A percentile compares a stretch with the other conserved stretches of the same genome.
phyloP scores from a whole-genome alignment of 30 jellyfish, hydroid and myxozoan species.

The Cassiopea xamachana region DNA sequence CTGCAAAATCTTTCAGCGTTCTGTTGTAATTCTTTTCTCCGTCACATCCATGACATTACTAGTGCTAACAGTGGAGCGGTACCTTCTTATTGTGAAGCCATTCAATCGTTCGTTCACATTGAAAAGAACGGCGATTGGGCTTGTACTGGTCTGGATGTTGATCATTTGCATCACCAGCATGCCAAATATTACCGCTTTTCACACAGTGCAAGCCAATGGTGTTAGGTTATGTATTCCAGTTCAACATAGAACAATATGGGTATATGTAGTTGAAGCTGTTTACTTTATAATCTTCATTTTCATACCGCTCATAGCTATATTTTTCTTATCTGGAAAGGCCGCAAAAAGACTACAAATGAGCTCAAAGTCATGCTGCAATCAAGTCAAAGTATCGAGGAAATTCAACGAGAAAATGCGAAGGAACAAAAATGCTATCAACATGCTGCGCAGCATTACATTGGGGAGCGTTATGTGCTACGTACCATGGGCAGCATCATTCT shows the following conservation, averaged over 20 bases:
- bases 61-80: conserved; percentile 59
- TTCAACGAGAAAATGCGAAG: conserved; percentile 65
- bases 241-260: not conserved
- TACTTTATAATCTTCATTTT: conserved; percentile 11
- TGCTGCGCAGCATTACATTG: conserved; percentile 46
- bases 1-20: conserved; percentile 20
- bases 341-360: conserved; percentile 6
- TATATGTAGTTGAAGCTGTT: not conserved
- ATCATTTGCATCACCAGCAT: not conserved
- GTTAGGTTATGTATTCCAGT: conserved; percentile 1
- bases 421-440: conserved; percentile 59
- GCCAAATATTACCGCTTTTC: conserved; percentile 13
- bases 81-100: conserved; percentile 51
- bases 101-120: conserved; percentile 45
- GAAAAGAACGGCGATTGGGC: not conserved
- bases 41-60: conserved; percentile 60
- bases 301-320: conserved; percentile 19
- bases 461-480: conserved; percentile 51
- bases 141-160: conserved; percentile 37
- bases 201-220: not conserved
- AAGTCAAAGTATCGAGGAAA: conserved; percentile 13
- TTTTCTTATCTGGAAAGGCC: conserved; percentile 35
- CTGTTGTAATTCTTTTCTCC: conserved; percentile 44
- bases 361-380: conserved; percentile 33
- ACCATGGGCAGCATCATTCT: conserved; percentile 50